Base-by-base conservation (phyloP, 2,888 invertebrate species). In the Pseudococcus jackbeardsleyi region DNA sequence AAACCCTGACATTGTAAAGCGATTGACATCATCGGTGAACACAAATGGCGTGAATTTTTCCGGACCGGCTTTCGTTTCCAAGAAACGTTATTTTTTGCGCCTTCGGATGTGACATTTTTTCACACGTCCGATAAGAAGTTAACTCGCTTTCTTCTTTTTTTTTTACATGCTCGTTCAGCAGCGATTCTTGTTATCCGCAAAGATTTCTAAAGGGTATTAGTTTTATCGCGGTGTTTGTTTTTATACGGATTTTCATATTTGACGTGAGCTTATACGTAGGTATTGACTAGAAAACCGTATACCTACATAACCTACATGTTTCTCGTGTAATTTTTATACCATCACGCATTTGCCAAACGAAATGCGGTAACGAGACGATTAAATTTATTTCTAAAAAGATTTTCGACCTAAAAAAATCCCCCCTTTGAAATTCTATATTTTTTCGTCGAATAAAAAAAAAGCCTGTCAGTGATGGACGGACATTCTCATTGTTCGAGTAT, bases 1-100 rank as follows among this genome's bases (percentile, higher is more conserved):
- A 72, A 72, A 26, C 72, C 33, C 33, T 72, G 72, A 72, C 72
- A 72, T 72, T 33, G 72, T 72, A 72, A 72, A 72, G 33, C 26
- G 72, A 72, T 33, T 72, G 72, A 72, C 72, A 72, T 72, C 72
- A 72, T 72, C 72, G 72, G 72, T 72, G 72, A 72, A 72, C 72
- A 72, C 72, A 72, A 72, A 72, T 72, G 72, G 72, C 72, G 26
- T 33, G 33, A 72, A 72, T 72, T 72, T 72, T 33, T 72, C 72
- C 72, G 33, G 33, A 72, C 72, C 72, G 17, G 72, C 72, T 72
- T 33, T 72, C 72, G 72, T 72, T 72, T 72, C 33, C 17, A 72
- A 72, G 64, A 64, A 72, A 33, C 72, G 72, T 17, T 72, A 33
- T 33, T 72, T 72, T 72, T 72, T 33, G 33, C 72, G 72, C 72